These are phyloP conservation scores for Rhabdornis inornatus DNA, from an alignment of 2,113 vertebrate species.

Conservation along the genomic window DNA sequence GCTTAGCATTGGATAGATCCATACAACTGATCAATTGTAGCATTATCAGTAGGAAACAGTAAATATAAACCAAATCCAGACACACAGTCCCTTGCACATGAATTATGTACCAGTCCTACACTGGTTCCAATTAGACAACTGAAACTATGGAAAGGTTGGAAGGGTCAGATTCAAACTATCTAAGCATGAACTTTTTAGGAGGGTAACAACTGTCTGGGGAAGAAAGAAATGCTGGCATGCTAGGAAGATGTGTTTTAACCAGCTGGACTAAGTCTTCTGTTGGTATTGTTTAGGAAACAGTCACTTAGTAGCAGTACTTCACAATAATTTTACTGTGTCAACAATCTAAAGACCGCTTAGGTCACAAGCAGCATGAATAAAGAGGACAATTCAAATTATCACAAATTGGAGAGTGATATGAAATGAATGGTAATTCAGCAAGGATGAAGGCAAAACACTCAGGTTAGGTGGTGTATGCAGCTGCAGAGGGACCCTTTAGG, in stretches of 20 bases:
- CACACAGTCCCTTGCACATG: not conserved
- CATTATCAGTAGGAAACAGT: not conserved
- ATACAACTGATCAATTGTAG: not conserved
- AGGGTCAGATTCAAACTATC: not conserved
- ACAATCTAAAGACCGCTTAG: not conserved
- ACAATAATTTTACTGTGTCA: not conserved
- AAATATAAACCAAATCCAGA: not conserved
- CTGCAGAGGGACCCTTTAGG: not conserved
- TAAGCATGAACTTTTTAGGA: not conserved
- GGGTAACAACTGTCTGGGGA: not conserved
- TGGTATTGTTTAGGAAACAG: not conserved
- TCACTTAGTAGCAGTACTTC: not conserved
- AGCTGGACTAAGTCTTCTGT: not conserved
- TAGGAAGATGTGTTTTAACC: not conserved
- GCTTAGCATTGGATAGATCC: not conserved
- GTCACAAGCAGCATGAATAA: not conserved
- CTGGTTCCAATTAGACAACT: not conserved
- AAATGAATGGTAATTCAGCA: not conserved
- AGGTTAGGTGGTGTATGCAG: not conserved
- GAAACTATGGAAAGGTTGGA: not conserved
- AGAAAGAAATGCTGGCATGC: not conserved
- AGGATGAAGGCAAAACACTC: not conserved
- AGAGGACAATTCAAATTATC: not conserved
- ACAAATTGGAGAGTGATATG: fast-evolving
- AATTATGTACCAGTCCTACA: not conserved